Evolutionary conservation across 2,888 invertebrate genomes (phyloP).

Genomic region (Drosophila mimica): DNA sequence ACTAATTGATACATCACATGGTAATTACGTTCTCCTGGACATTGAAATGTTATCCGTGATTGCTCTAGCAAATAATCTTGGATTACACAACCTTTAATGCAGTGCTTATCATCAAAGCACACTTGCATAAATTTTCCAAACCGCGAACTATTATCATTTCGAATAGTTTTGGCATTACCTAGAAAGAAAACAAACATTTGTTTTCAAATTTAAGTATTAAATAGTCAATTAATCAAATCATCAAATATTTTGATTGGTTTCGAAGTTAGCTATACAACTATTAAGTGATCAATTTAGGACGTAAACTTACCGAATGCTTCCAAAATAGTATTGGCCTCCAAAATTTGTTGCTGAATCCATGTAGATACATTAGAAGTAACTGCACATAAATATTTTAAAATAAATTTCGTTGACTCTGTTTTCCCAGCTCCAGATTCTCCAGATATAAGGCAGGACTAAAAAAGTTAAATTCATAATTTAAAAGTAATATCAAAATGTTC

Average conservation of each 20-base stretch:
- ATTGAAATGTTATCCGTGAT: constrained; percentile 95
- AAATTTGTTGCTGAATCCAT: constrained; percentile 98
- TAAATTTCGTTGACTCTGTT: constrained; percentile 96
- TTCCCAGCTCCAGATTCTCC: constrained; percentile 97
- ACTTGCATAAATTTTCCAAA: constrained; percentile 99
- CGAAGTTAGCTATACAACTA: background rate
- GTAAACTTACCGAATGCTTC: constrained; percentile 93
- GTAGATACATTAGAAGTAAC: constrained; percentile 93
- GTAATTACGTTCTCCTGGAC: constrained; percentile 94
- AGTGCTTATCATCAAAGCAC: constrained; percentile 94
- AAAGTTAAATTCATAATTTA: background rate
- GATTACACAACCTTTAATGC: constrained; percentile 95
- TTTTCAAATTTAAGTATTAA: background rate
- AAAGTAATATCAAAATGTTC: background rate
- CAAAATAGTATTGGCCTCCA: constrained; percentile 96
- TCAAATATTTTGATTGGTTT: background rate
- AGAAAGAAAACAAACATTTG: constrained; percentile 39
- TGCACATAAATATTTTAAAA: constrained; percentile 95
- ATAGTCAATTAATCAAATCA: background rate
- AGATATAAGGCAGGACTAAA: constrained; percentile 95
- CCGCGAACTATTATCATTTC: constrained; percentile 96
- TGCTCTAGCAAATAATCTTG: constrained; percentile 96
- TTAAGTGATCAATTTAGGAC: background rate
- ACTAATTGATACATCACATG: constrained; percentile 96
- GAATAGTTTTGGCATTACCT: constrained; percentile 97